Evolutionary conservation across 2,888 invertebrate species (phyloP).

Genomic region (Cyrtodaria siliqua): DNA sequence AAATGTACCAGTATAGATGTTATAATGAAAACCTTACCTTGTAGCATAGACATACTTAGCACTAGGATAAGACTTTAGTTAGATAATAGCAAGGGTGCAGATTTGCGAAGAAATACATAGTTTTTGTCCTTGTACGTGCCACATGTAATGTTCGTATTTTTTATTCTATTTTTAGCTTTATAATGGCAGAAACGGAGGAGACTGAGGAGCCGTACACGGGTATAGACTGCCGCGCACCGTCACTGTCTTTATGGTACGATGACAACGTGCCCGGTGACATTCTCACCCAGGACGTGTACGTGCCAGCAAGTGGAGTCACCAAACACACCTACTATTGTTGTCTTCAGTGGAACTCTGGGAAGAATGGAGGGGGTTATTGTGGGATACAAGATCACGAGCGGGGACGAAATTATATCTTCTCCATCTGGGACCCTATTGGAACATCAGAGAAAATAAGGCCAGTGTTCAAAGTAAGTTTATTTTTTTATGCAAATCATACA

Average conservation of each 20-base stretch:
- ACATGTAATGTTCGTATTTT: too few species aligned
- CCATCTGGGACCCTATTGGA: conserved; percentile 68
- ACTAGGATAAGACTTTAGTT: too few species aligned
- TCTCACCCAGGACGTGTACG: conserved; percentile 67
- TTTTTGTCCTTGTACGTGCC: too few species aligned
- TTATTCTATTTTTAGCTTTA: background rate
- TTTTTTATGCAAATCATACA: too few species aligned
- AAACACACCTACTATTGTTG: conserved; percentile 73
- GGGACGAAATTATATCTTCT: conserved; percentile 70
- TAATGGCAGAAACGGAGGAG: background rate
- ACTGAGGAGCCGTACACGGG: conserved; percentile 8
- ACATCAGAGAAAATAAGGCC: conserved; percentile 40
- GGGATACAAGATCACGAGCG: conserved; percentile 72
- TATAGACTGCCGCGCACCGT: conserved; percentile 67
- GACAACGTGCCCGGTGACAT: conserved; percentile 67
- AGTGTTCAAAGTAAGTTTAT: conserved; percentile 47
- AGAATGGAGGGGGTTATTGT: conserved; percentile 73
- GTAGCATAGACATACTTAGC: too few species aligned
- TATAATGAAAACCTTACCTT: too few species aligned
- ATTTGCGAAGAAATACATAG: too few species aligned
- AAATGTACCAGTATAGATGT: too few species aligned
- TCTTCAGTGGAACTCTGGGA: conserved; percentile 69
- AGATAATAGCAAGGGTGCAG: too few species aligned
- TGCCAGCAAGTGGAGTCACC: conserved; percentile 63
- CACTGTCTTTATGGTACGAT: conserved; percentile 62